phyloP scores from a whole-genome alignment of 2,113 vertebrate species.

The Tinamus guttatus region DNA sequence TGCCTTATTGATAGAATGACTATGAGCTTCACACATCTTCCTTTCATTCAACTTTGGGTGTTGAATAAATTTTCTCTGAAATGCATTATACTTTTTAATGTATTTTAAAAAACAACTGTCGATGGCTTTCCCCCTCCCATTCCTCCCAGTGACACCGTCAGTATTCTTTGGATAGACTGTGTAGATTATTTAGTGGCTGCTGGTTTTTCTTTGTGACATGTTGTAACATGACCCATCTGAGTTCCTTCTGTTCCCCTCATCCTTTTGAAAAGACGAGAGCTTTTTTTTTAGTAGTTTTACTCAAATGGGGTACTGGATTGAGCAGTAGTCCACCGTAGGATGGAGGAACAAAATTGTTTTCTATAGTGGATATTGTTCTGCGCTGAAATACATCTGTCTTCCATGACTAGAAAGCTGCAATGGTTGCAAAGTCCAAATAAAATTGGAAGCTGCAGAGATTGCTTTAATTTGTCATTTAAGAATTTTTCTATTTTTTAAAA shows the following conservation, averaged over 20 bases:
- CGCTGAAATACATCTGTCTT: neutral
- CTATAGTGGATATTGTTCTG: rapidly evolving
- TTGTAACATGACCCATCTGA: neutral
- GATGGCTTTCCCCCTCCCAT: rapidly evolving
- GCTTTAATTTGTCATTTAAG: neutral
- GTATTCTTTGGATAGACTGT: neutral
- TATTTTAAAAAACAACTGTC: neutral
- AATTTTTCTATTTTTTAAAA: neutral
- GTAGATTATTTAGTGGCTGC: neutral
- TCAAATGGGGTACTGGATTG: neutral
- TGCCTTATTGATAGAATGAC: neutral
- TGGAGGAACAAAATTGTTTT: neutral
- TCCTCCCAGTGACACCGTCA: neutral
- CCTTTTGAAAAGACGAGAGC: neutral
- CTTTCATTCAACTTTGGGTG: neutral
- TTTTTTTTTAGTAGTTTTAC: neutral
- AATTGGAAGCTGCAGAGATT: neutral
- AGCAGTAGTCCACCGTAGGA: neutral
- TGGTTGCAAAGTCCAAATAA: rapidly evolving
- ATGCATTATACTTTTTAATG: neutral
- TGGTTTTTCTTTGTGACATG: neutral
- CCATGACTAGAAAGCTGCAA: neutral
- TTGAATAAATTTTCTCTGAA: neutral
- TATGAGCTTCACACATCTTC: neutral
- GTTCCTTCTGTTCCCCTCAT: neutral